These are phyloP conservation scores for Ernsta delagoae DNA, from an alignment of 2,888 invertebrate genomes.

Conservation along the genomic window DNA sequence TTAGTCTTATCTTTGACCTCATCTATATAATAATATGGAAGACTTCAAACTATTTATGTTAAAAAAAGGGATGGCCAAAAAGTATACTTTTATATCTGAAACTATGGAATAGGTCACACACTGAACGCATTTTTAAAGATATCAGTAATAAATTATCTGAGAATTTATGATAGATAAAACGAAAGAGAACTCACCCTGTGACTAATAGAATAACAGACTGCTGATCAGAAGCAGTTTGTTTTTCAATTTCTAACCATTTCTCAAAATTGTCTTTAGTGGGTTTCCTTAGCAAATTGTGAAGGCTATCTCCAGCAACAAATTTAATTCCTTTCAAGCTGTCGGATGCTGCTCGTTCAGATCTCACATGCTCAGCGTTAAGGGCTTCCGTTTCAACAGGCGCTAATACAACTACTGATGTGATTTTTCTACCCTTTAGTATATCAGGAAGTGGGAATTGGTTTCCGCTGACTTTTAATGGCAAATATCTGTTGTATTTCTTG, in stretches of 20 bases:
- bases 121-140: too few relatives aligned
- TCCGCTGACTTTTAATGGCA: conserved; percentile 93
- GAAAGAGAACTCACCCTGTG: conserved; percentile 86
- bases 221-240: conserved; percentile 88
- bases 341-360: conserved; percentile 82
- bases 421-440: conserved; percentile 89
- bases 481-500: conserved; percentile 91
- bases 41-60: too few relatives aligned
- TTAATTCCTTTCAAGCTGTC: conserved; percentile 88
- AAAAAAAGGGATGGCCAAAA: too few relatives aligned
- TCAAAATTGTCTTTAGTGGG: conserved; percentile 91
- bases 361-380: conserved; percentile 72
- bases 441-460: conserved; percentile 94
- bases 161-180: too few relatives aligned
- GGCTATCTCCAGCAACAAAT: conserved; percentile 89
- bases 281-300: conserved; percentile 90
- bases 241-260: conserved; percentile 92
- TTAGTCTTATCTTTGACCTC: too few relatives aligned
- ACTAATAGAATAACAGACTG: conserved; percentile 94
- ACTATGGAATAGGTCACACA: too few relatives aligned
- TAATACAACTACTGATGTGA: conserved; percentile 94
- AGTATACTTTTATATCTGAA: too few relatives aligned
- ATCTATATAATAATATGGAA: too few relatives aligned
- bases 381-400: conserved; percentile 92
- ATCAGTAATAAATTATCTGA: too few relatives aligned